phyloP scores from a whole-genome alignment of 2,888 invertebrate species.

The Piscicola geometra region DNA sequence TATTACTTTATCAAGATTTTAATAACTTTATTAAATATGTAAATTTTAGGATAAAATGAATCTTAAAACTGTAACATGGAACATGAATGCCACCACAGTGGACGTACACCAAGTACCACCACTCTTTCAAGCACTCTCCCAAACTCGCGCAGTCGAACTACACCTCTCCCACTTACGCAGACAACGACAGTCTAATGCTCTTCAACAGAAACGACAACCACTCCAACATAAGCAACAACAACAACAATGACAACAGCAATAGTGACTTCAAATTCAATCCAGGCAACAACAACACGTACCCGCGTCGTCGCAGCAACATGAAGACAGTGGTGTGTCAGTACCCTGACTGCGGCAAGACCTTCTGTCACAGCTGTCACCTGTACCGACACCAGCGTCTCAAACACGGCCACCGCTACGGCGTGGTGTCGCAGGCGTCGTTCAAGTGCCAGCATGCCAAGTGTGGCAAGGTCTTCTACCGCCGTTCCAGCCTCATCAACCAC shows the following conservation, averaged over 20 bases:
- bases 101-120: constrained; percentile 29
- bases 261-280: too few relatives aligned
- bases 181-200: background rate
- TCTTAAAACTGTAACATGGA: too few relatives aligned
- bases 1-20: background rate
- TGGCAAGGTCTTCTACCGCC: constrained; percentile 34
- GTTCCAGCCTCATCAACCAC: constrained; percentile 34
- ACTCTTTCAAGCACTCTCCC: constrained; percentile 4
- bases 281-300: background rate
- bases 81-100: too few relatives aligned
- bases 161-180: background rate
- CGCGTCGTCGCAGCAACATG: constrained; percentile 29
- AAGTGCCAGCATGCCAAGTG: constrained; percentile 29
- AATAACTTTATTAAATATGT: background rate
- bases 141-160: background rate
- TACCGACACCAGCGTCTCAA: constrained; percentile 38
- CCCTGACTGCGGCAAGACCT: constrained; percentile 36
- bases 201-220: constrained; percentile 5
- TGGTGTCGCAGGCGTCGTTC: constrained; percentile 31
- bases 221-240: background rate
- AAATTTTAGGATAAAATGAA: too few relatives aligned
- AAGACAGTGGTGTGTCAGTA: constrained; percentile 36
- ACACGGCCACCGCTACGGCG: constrained; percentile 36
- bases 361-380: constrained; percentile 37
- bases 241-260: background rate